These are phyloP conservation scores for Pandemis heparana DNA, from an alignment of 2,888 invertebrate genomes.

Conservation along the genomic window DNA sequence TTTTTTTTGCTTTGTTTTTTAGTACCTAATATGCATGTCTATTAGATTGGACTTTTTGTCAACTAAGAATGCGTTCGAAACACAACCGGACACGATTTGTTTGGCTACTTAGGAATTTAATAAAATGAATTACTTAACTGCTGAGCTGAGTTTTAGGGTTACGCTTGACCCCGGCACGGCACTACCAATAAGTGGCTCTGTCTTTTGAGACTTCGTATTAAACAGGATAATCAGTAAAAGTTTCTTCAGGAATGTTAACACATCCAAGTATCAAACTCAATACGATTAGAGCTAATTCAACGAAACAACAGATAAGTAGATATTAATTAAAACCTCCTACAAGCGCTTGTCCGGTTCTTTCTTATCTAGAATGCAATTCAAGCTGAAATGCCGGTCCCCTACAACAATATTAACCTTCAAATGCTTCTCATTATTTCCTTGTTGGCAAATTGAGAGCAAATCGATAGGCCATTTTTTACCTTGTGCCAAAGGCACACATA, in stretches of 20 bases:
- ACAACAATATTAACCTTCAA: slow-evolving; percentile 21
- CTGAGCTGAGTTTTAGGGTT: background rate
- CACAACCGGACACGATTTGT: background rate
- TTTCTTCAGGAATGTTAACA: too few relatives aligned
- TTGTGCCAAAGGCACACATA: background rate
- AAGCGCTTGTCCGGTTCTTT: background rate
- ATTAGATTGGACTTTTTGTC: background rate
- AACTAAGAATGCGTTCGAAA: background rate
- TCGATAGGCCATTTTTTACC: background rate
- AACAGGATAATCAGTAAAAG: too few relatives aligned
- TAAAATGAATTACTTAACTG: background rate
- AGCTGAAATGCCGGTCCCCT: background rate
- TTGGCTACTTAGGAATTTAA: background rate
- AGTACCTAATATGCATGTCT: background rate
- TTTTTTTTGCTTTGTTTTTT: background rate
- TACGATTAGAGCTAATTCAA: too few relatives aligned
- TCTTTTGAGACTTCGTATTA: too few relatives aligned
- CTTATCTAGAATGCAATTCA: slow-evolving; percentile 5
- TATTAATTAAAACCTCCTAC: background rate
- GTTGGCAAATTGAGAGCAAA: slow-evolving; percentile 15
- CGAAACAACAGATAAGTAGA: too few relatives aligned
- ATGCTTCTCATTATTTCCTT: slow-evolving; percentile 17
- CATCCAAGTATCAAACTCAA: too few relatives aligned
- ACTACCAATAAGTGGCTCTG: background rate
- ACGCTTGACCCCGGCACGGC: background rate